Percentiles rank a stretch among this genome's conserved stretches.
Evolutionary conservation across 2,113 vertebrate species (phyloP).

Genomic region (Lepus americanus): DNA sequence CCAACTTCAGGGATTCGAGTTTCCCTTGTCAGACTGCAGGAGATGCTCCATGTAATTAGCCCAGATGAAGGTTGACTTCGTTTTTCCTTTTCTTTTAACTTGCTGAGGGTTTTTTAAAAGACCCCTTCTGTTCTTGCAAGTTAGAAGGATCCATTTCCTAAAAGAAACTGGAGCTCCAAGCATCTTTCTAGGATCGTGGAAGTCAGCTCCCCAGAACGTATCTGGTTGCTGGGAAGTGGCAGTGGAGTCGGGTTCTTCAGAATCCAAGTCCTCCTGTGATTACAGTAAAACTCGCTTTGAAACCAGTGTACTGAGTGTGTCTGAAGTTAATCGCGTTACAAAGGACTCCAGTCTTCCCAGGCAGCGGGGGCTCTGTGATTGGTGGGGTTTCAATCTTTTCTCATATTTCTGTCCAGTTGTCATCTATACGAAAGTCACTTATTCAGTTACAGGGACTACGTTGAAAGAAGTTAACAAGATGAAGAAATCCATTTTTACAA

Average conservation of each 20-base stretch:
- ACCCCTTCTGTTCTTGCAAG: slow-evolving; percentile 60
- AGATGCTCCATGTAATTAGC: slow-evolving; percentile 4
- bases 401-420: not conserved
- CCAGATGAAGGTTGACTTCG: not conserved
- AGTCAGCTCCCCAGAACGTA: slow-evolving; percentile 33
- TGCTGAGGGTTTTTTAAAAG: slow-evolving; percentile 57
- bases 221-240: slow-evolving; percentile 63
- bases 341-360: not conserved
- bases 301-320: not conserved
- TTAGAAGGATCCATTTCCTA: slow-evolving; percentile 59
- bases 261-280: slow-evolving; percentile 60
- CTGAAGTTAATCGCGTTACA: not conserved
- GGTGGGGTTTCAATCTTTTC: not conserved
- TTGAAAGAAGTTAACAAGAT: not conserved
- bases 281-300: slow-evolving; percentile 68
- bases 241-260: not conserved
- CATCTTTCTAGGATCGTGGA: slow-evolving; percentile 45
- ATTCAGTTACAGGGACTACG: not conserved
- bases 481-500: not conserved
- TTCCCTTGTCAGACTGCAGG: not conserved
- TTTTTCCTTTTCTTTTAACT: not conserved
- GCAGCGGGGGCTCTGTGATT: rapidly evolving
- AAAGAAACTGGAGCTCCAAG: slow-evolving; percentile 63
- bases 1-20: not conserved
- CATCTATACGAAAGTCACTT: not conserved